Evolutionary conservation across 1,140 invertebrate species (phyloP), one percentile per base, ranked within the genome.

Genomic region (Apis florea): DNA sequence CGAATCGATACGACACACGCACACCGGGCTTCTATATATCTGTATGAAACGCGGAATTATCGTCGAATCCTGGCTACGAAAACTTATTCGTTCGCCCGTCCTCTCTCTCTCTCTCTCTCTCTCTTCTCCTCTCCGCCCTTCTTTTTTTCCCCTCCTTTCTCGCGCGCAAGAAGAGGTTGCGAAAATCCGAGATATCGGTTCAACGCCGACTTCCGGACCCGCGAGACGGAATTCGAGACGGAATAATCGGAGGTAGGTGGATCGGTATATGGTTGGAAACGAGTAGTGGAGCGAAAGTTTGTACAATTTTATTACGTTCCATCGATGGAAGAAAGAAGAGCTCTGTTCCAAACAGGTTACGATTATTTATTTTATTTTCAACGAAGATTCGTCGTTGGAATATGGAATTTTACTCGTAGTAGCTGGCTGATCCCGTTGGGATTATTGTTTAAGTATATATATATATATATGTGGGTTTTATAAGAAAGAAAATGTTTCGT

Each of bases 1-100:
- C 90, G 88, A 92, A 92, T 92, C 91, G 90, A 92, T 92, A 92
- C 91, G 85, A 86, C 87, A 92, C 89, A 89, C 86, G 86, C 87
- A 88, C 89, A 70, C 67, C 75, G 75, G 58, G 84, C 40, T 86
- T 70, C 40, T 85, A 79, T 31, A 72, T 31, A 72, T 86, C 76
- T 85, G 80, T 79, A 85, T 74, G 73, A 74, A 70, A 70, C 64
- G 68, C 53, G 40, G 78, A 51, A 66, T 74, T 79, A 76, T 68
- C 73, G 47, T 76, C 64, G 31, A 58, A n/a, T 78, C 51, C 17
- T 51, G 19, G 19, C 17, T 54, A 67, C 74, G 31, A 67, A 64
- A 74, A 61, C 11, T 71, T 58, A 19, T 31, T 51, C 17, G 5
- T 8, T 17, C 31, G 6, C 24, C 26, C 13, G 26, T 53, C 19